Evolutionary conservation across 2,797 vertebrate genomes (phyloP).

Genomic region (Cossypha niveicapilla): DNA sequence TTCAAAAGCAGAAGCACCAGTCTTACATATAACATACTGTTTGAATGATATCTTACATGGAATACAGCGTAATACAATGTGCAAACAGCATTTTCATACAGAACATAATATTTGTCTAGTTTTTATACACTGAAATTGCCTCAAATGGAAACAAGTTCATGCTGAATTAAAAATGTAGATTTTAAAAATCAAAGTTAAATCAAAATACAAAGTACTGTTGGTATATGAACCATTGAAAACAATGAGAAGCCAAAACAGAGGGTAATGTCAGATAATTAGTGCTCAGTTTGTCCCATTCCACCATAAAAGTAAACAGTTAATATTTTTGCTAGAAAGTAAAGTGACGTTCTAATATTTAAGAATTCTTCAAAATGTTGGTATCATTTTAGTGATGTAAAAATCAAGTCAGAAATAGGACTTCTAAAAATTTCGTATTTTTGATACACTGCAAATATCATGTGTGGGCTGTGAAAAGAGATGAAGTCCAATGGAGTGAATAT

Average conservation of each 20-base stretch:
- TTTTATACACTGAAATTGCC: constrained; percentile 70
- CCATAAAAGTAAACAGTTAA: constrained; percentile 51
- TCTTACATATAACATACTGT: constrained; percentile 77
- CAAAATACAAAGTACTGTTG: constrained; percentile 52
- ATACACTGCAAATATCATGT: constrained; percentile 78
- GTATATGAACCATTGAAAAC: constrained; percentile 62
- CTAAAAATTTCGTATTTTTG: constrained; percentile 63
- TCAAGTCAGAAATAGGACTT: constrained; percentile 68
- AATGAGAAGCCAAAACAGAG: constrained; percentile 49
- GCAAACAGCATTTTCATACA: constrained; percentile 76
- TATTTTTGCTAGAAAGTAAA: constrained; percentile 66
- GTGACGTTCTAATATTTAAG: constrained; percentile 66
- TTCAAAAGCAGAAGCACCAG: constrained; percentile 85
- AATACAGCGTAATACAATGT: constrained; percentile 75
- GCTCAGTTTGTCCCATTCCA: constrained; percentile 50
- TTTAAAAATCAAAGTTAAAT: constrained; percentile 64
- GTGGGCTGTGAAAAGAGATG: constrained; percentile 90
- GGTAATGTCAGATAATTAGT: constrained; percentile 52
- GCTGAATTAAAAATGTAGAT: constrained; percentile 69
- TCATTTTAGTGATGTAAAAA: constrained; percentile 72
- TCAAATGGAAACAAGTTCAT: constrained; percentile 73
- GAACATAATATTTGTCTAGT: constrained; percentile 66
- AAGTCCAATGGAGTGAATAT: constrained; percentile 91
- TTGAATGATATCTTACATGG: constrained; percentile 74
- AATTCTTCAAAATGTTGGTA: constrained; percentile 64